Evolutionary conservation across 64 coral and sea anemone genomes (phyloP).

Genomic region (Actinia equina): DNA sequence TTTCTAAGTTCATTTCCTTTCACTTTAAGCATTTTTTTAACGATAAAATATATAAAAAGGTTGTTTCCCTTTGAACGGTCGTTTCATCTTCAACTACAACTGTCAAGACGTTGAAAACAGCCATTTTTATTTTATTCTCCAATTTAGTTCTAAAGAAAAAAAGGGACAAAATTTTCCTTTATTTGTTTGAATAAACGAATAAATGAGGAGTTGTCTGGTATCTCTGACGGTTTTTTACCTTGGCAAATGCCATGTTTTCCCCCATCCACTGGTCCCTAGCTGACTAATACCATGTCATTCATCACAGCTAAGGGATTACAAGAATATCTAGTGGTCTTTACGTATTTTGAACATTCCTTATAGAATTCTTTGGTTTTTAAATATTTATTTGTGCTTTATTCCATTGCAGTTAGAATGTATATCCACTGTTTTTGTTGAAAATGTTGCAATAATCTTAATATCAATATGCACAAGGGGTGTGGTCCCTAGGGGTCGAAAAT

Average conservation of each 20-base stretch:
- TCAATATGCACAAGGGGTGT: constrained; percentile 2
- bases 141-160: neutral
- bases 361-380: neutral
- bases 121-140: neutral
- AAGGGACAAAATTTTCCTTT: neutral
- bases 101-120: neutral
- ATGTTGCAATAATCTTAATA: neutral
- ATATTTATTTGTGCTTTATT: neutral
- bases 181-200: neutral
- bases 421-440: neutral
- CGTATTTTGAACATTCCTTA: neutral
- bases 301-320: neutral
- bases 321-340: neutral
- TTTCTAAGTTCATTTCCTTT: neutral
- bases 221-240: neutral
- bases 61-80: neutral
- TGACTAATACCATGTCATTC: neutral
- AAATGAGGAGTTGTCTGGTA: neutral
- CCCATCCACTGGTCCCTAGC: neutral
- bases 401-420: no score
- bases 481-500: neutral
- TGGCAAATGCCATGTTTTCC: neutral
- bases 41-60: neutral
- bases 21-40: neutral
- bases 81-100: neutral